Base-by-base conservation (phyloP, 2,797 vertebrate genomes). In the Rhinatrema bivittatum region DNA sequence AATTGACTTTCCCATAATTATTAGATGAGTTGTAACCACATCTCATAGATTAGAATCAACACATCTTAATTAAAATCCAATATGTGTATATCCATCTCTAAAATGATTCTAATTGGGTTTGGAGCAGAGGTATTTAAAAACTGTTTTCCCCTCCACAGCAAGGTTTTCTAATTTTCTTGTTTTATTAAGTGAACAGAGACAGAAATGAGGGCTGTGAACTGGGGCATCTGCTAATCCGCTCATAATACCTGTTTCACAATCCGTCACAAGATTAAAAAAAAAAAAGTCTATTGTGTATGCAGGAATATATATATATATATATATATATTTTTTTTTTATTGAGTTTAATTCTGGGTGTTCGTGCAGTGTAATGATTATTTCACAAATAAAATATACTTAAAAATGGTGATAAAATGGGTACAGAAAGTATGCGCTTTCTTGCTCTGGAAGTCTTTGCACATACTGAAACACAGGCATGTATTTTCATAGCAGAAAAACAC, bases 1-100 rank as follows among this genome's bases (percentile, higher is more conserved):
- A 82, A 84, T 84, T 82, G 76, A 76, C 79, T 84, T 86, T 81
- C 81, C 78, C 79, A 78, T 84, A 83, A 84, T 86, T 82, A 86
- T 83, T 81, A 81, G 82, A 85, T 86, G 84, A 84, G 72, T 74
- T 72, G 76, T 85, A 84, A 82, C 79, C 79, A 81, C 81, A 84
- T 83, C 79, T 78, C 81, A 83, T 81, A 82, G 79, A 83, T 84
- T 81, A 81, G 85, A 86, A 86, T 86, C 85, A 85, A 85, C 79
- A 78, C 68, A 74, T 80, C 79, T 83, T 86, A 84, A 86, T 86
- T 86, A 86, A 84, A 84, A 81, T 76, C 78, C 79, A 82, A 84
- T 82, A 82, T 77, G 82, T 76, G 71, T 74, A 66, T 60, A 76
- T 72, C 71, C 71, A 74, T 70, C 80, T 72, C 70, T 62, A 73